Evolutionary conservation across 2,797 vertebrate genomes (phyloP).

Genomic region (Myotis daubentonii): DNA sequence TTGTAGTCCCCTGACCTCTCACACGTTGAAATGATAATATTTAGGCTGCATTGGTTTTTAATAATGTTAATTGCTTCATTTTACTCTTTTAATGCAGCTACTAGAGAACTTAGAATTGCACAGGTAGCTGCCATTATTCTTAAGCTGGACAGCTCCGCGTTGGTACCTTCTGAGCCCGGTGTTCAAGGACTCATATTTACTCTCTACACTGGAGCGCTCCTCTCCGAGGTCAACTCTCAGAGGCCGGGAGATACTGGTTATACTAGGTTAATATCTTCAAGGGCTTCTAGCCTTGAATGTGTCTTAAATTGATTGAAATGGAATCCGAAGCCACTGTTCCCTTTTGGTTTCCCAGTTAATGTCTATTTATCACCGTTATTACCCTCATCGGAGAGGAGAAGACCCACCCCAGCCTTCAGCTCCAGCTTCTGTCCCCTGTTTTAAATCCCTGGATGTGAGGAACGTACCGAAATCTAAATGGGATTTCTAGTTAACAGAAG

Average conservation of each 20-base stretch:
- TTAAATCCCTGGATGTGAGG: slow-evolving; percentile 71
- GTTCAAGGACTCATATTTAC: slow-evolving; percentile 43
- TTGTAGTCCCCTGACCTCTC: not conserved
- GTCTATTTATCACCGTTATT: slow-evolving; percentile 48
- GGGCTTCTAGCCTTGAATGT: slow-evolving; percentile 33
- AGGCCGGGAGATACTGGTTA: slow-evolving; percentile 50
- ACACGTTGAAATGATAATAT: not conserved
- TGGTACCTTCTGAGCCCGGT: not conserved
- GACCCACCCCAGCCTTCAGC: not conserved
- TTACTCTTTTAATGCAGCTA: not conserved
- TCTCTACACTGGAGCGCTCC: slow-evolving; percentile 63
- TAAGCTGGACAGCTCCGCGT: not conserved
- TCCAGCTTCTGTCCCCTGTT: not conserved
- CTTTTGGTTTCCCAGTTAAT: slow-evolving; percentile 11
- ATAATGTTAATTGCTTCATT: not conserved
- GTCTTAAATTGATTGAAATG: slow-evolving; percentile 47
- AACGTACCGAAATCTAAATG: slow-evolving; percentile 28
- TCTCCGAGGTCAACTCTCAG: slow-evolving; percentile 61
- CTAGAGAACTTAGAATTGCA: not conserved
- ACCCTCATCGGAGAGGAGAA: not conserved
- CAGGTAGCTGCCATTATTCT: not conserved
- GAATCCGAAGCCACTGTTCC: slow-evolving; percentile 30
- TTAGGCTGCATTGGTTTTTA: not conserved
- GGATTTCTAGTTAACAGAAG: slow-evolving; percentile 86
- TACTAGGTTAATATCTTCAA: slow-evolving; percentile 68